Base-by-base conservation (phyloP, 2,113 vertebrate species). In the Pseudorhombus dupliciocellatus region DNA sequence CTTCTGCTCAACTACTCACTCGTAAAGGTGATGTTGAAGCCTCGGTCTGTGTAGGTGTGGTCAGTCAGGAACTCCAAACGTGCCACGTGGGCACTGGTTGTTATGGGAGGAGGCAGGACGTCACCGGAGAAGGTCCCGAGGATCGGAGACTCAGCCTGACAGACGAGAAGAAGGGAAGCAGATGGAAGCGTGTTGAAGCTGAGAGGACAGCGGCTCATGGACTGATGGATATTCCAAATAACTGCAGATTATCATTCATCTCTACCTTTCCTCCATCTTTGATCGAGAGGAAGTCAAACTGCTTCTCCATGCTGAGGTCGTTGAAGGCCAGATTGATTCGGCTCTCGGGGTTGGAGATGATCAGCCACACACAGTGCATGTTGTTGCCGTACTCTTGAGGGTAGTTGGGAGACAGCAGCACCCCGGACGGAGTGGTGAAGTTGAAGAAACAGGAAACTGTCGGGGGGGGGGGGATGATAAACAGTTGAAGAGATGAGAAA, bases 1-100 rank as follows among this genome's bases (percentile, higher is more conserved):
- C 75, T 54, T n/a, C 14, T 10, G 8, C 3, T 22, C 21, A 24
- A 28, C 6, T 31, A 93, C 96, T 92, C 88, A 99, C 98, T 99
- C 60, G 97, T 98, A 83, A 99, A 99, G 1, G 96, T 98, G 85
- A 99, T 99, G 88, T 99, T 99, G 91, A 99, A 99, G 46, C 98
- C 98, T 52, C 98, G 91, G 84, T 98, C 96, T 57, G 97, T 98
- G 2, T 97, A 98, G n/a, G 98, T 99, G 87, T 99, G 97, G 85
- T 99, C 98, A 0, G 97, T 99, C 90, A 98, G 95, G 93, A 99
- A 99, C 92, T 99, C 98, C 22, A 99, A 92, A 14, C 98, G 92
- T 28, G 97, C 94, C 50, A 99, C 93, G 0, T 99, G 97, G 3
- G 95, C 96, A 0, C 98, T 99, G 75, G 97, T 99, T 75, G 98